Conservation (phyloP, 2,797 vertebrate genomes). For the Bufotes viridis region DNA sequence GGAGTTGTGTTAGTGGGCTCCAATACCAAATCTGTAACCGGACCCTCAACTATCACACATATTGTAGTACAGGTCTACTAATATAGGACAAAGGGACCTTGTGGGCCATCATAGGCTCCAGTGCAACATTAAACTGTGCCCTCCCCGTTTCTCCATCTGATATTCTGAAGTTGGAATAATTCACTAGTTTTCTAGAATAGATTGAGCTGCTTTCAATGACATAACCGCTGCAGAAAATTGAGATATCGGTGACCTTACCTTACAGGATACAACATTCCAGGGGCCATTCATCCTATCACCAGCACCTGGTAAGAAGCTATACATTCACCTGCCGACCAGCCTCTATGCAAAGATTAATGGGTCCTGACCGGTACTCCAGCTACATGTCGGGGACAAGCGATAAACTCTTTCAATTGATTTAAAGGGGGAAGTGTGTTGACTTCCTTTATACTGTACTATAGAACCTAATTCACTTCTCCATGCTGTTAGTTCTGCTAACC, state of each 20-base stretch:
- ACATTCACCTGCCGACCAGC: neutral
- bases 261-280: constrained; percentile 39
- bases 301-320: neutral
- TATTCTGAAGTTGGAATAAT: too few relatives aligned
- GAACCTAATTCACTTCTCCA: constrained; percentile 44
- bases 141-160: neutral
- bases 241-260: constrained; percentile 41
- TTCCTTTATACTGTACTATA: constrained; percentile 48
- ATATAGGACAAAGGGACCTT: neutral
- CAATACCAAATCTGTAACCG: neutral
- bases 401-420: constrained; percentile 41
- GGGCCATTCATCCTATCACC: constrained; percentile 42
- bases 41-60: neutral
- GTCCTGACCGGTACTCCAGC: constrained; percentile 11
- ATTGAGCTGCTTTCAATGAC: neutral
- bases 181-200: neutral
- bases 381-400: constrained; percentile 42
- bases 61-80: too few relatives aligned
- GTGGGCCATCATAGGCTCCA: neutral
- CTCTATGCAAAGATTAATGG: neutral
- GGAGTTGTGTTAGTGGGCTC: neutral
- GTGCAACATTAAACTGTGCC: neutral
- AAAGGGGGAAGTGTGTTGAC: constrained; percentile 56
- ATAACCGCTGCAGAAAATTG: neutral
- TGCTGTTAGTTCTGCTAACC: constrained; percentile 51